Base-by-base conservation (phyloP, 2,888 invertebrate genomes). In the Pristionchus japonicus region DNA sequence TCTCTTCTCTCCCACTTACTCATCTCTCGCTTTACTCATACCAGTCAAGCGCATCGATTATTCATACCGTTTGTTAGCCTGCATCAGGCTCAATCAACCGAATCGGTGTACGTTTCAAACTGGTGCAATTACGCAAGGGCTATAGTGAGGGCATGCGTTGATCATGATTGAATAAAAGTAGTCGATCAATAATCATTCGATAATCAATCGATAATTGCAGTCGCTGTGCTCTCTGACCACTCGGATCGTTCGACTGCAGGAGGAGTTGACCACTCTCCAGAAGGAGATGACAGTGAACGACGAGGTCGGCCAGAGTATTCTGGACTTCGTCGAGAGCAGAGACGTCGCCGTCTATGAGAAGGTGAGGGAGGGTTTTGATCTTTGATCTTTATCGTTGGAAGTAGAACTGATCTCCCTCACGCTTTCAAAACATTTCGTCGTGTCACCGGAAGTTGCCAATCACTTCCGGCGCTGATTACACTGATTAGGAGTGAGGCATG, bases 261-360 rank as follows among this genome's bases (percentile, higher is more conserved):
- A 88, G 49, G 88, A 88, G 43, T 40, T 64, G 88, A 31, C 37
- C 11, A 43, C 40, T 11, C 43, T 88, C 23, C 77, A 88, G 34
- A 80, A 57, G 43, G 88, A 88, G 31, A 80, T 88, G 88, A 27
- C 1, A 4, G 83, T 49, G 23, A 88, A 88, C 37, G 88, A 88
- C 11, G 82, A 88, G 64, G 40, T 40, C 82, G 88, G 82, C 31
- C 34, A 57, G 52, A 37, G 31, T 11, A 57, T 87, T 23, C 57
- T 87, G 31, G 61, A 80, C 31, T 20, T 31, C 11, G 87, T 87
- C 20, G 49, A 49, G 23, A 40, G 37, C 17, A 27, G 31, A 49
- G 40, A 87, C 20, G 43, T 67, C 17, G 52, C 49, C 31, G 40
- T 87, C 0, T 57, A 87, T 40, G 87, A 87, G 13, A 87, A 87